Evolutionary conservation across 2,888 invertebrate species (phyloP).

Genomic region (Agrotis exclamationis): DNA sequence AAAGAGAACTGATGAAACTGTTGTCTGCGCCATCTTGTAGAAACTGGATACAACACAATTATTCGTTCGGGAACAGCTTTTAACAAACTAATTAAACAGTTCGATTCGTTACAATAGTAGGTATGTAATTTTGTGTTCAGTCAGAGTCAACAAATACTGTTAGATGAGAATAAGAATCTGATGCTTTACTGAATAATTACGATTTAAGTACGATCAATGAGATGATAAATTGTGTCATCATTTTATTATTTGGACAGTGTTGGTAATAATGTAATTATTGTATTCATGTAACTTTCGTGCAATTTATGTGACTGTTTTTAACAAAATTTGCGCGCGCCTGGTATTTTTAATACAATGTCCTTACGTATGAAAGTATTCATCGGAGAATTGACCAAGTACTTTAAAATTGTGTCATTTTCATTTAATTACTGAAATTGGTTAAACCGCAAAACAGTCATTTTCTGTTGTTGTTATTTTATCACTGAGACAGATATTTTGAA

Average conservation of each 20-base stretch:
- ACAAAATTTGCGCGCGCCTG: constrained; percentile 7
- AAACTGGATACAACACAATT: constrained; percentile 34
- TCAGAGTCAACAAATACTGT: constrained; percentile 4
- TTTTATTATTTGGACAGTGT: not conserved
- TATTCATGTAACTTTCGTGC: not conserved
- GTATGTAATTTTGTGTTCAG: not conserved
- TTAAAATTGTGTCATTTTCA: constrained; percentile 26
- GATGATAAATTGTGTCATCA: not conserved
- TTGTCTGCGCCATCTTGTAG: constrained; percentile 81
- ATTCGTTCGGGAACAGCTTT: constrained; percentile 58
- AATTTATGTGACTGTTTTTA: not conserved
- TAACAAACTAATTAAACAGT: constrained; percentile 18
- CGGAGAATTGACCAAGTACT: constrained; percentile 21
- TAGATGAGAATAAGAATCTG: not conserved
- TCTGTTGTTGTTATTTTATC: constrained; percentile 1
- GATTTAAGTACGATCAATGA: not conserved
- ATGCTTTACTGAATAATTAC: constrained; percentile 13
- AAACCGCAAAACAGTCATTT: too few species aligned
- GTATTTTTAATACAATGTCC: constrained; percentile 1
- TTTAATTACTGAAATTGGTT: constrained; percentile 22
- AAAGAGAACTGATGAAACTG: constrained; percentile 75
- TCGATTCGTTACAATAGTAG: not conserved
- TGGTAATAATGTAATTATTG: not conserved
- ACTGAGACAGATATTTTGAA: not conserved
- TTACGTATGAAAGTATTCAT: constrained; percentile 28